These are phyloP conservation scores for Odocoileus virginianus DNA, from an alignment of 2,113 vertebrate genomes.

Conservation along the genomic window DNA sequence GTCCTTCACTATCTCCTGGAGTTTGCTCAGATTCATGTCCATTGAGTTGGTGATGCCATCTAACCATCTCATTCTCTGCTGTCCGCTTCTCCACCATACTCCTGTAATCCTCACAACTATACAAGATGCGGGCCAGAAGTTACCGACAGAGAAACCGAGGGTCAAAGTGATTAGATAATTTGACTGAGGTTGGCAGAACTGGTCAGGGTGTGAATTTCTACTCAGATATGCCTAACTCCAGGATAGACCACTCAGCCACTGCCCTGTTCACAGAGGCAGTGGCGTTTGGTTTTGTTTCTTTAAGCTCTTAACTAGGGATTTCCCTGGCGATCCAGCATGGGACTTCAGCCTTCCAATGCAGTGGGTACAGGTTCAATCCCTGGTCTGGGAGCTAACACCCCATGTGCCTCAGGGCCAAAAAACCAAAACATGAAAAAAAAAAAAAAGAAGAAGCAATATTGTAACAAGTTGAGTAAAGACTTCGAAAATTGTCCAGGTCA, in stretches of 20 bases:
- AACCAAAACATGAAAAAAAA: background rate
- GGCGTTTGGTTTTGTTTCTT: background rate
- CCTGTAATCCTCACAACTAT: background rate
- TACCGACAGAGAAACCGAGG: background rate
- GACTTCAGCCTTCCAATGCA: background rate
- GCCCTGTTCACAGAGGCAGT: background rate
- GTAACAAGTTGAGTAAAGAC: background rate
- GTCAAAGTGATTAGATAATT: too few relatives aligned
- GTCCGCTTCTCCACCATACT: background rate
- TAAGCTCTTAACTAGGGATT: background rate
- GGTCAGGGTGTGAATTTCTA: background rate
- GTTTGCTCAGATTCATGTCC: background rate
- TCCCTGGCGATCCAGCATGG: background rate
- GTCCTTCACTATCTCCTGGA: background rate
- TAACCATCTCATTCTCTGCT: background rate
- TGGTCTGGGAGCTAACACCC: background rate
- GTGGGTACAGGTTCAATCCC: background rate
- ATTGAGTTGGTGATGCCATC: background rate
- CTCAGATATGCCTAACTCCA: background rate
- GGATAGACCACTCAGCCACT: fast-evolving
- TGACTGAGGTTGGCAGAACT: background rate
- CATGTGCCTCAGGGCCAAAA: background rate
- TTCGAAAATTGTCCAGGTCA: background rate
- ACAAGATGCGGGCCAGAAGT: background rate
- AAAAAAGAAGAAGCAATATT: background rate